Conservation (phyloP, 2,113 vertebrate genomes). For the Zapus hudsonius region DNA sequence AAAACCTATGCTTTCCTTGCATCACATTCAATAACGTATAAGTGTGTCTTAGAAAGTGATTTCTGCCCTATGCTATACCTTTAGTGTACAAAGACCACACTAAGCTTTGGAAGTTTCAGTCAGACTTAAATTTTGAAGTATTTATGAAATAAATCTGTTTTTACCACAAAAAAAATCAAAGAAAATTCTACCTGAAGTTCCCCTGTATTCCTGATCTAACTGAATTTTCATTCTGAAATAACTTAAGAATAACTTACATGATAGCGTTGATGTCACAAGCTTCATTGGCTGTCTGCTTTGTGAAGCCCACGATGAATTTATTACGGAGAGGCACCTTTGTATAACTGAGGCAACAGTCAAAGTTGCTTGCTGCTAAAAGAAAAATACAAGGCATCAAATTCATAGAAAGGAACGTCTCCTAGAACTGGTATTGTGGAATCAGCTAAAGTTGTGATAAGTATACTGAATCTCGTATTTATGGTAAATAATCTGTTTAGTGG, state of each 20-base stretch:
- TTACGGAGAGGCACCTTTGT: conserved; percentile 14
- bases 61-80: not conserved
- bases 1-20: not conserved
- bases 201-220: not conserved
- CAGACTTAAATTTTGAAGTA: not conserved
- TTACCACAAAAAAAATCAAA: not conserved
- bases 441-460: not conserved
- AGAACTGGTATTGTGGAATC: not conserved
- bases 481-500: accelerated
- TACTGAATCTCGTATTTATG: not conserved
- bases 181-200: not conserved
- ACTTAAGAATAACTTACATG: conserved; percentile 80
- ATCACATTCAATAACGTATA: not conserved
- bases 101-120: not conserved
- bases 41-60: not conserved
- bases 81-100: not conserved
- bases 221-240: no score
- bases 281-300: conserved; percentile 80
- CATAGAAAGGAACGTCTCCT: not conserved
- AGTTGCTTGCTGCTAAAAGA: conserved; percentile 82
- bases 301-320: conserved; percentile 72
- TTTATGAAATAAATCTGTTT: not conserved
- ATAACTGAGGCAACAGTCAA: conserved; percentile 85
- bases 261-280: conserved; percentile 85
- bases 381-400: not conserved